These are phyloP conservation scores for Acrocera orbiculus DNA, from an alignment of 2,888 invertebrate genomes.

Conservation along the genomic window DNA sequence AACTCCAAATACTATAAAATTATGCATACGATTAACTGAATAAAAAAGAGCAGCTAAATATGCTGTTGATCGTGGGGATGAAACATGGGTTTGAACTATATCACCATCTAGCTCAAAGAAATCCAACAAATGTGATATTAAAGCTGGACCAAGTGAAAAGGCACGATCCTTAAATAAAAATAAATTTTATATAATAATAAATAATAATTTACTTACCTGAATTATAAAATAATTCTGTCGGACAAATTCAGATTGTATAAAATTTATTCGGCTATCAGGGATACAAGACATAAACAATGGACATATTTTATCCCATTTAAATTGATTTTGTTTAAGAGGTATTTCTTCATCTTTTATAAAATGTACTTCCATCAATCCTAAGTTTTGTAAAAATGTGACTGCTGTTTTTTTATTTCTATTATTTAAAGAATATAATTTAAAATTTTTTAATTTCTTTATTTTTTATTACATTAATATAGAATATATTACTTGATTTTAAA, in stretches of 20 bases:
- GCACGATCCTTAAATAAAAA: slow-evolving; percentile 46
- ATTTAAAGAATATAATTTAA: neutral
- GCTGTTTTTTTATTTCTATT: slow-evolving; percentile 15
- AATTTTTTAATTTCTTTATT: neutral
- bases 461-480: slow-evolving; percentile 12
- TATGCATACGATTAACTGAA: slow-evolving; percentile 39
- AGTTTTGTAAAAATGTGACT: slow-evolving; percentile 4
- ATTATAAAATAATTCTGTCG: slow-evolving; percentile 37
- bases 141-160: slow-evolving; percentile 63
- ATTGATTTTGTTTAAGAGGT: slow-evolving; percentile 19
- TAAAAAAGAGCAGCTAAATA: slow-evolving; percentile 52
- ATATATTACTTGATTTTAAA: slow-evolving; percentile 41
- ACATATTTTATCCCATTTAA: slow-evolving; percentile 32
- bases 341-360: slow-evolving; percentile 14
- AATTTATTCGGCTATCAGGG: slow-evolving; percentile 34
- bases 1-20: slow-evolving; percentile 43
- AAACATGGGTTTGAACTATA: slow-evolving; percentile 61
- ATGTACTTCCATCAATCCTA: slow-evolving; percentile 13
- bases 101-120: slow-evolving; percentile 45
- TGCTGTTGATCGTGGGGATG: slow-evolving; percentile 61
- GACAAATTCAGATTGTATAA: slow-evolving; percentile 39
- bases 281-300: slow-evolving; percentile 38
- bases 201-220: slow-evolving; percentile 29
- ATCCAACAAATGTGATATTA: slow-evolving; percentile 50
- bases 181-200: neutral